phyloP scores from a whole-genome alignment of 2,797 vertebrate species.

The Erpetoichthys calabaricus region DNA sequence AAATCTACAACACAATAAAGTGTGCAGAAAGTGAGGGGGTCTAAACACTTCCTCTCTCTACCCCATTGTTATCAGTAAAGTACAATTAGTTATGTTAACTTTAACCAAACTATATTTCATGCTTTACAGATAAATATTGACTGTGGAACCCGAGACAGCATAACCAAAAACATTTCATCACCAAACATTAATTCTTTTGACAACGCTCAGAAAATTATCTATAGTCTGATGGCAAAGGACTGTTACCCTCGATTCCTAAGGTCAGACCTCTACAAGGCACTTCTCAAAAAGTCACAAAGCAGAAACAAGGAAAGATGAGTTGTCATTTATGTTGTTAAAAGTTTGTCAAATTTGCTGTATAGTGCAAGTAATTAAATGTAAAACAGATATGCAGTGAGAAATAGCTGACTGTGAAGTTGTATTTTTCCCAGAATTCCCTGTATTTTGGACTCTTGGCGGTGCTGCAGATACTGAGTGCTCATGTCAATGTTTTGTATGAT shows the following conservation, averaged over 20 bases:
- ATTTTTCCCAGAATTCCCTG: too few relatives aligned
- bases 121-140: slow-evolving; percentile 87
- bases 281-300: slow-evolving; percentile 50
- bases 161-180: slow-evolving; percentile 71
- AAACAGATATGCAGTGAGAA: too few relatives aligned
- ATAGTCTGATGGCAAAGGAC: slow-evolving; percentile 85
- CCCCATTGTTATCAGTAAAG: too few relatives aligned
- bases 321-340: slow-evolving; percentile 22
- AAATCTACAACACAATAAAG: too few relatives aligned
- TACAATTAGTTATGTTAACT: too few relatives aligned
- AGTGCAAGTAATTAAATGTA: too few relatives aligned
- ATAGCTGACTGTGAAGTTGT: too few relatives aligned
- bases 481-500: too few relatives aligned
- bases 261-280: slow-evolving; percentile 73
- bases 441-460: too few relatives aligned
- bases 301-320: slow-evolving; percentile 58
- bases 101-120: slow-evolving; percentile 13
- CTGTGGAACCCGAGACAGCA: slow-evolving; percentile 69
- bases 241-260: slow-evolving; percentile 87
- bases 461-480: too few relatives aligned
- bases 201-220: slow-evolving; percentile 74
- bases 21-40: too few relatives aligned
- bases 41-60: too few relatives aligned
- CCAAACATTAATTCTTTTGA: slow-evolving; percentile 80
- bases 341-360: neutral